A percentile compares a stretch with the other conserved stretches of the same genome.
phyloP scores from a whole-genome alignment of 2,113 vertebrate genomes.

The Coreoperca whiteheadi region DNA sequence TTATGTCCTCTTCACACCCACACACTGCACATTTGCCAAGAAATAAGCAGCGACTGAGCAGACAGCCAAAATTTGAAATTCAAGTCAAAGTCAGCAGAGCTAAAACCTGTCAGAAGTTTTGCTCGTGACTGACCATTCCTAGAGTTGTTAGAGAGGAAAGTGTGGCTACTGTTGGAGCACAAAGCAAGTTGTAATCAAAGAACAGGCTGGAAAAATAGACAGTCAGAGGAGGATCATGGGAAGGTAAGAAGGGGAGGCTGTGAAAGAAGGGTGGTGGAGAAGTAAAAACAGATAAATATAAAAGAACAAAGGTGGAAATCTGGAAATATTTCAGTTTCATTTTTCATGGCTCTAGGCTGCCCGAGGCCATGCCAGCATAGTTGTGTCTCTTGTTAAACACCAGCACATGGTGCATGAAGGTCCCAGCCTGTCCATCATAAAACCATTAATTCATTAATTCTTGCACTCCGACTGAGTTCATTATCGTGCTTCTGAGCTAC shows the following conservation, averaged over 20 bases:
- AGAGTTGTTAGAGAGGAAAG: constrained; percentile 8
- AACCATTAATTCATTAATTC: background rate
- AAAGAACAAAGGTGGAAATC: constrained; percentile 58
- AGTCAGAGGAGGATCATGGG: background rate
- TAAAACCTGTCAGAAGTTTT: constrained; percentile 21
- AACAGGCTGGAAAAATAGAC: background rate
- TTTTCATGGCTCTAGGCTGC: constrained; percentile 36
- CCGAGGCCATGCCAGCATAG: constrained; percentile 39
- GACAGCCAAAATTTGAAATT: constrained; percentile 39
- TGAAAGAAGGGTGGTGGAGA: constrained; percentile 1
- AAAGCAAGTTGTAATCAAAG: constrained; percentile 13
- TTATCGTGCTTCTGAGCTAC: background rate
- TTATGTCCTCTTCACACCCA: constrained; percentile 30
- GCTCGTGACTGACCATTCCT: constrained; percentile 24
- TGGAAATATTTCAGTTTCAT: constrained; percentile 61
- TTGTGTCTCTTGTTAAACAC: constrained; percentile 35
- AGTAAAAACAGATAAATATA: constrained; percentile 36
- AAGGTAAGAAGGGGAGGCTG: background rate
- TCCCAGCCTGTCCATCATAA: background rate
- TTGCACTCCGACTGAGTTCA: background rate
- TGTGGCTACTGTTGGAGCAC: background rate
- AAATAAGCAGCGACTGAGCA: constrained; percentile 23
- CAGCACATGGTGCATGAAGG: constrained; percentile 48
- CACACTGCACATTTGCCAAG: constrained; percentile 24
- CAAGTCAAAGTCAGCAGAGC: constrained; percentile 23